phyloP scores from a whole-genome alignment of 2,888 invertebrate species.

The Antheraea assamensis region DNA sequence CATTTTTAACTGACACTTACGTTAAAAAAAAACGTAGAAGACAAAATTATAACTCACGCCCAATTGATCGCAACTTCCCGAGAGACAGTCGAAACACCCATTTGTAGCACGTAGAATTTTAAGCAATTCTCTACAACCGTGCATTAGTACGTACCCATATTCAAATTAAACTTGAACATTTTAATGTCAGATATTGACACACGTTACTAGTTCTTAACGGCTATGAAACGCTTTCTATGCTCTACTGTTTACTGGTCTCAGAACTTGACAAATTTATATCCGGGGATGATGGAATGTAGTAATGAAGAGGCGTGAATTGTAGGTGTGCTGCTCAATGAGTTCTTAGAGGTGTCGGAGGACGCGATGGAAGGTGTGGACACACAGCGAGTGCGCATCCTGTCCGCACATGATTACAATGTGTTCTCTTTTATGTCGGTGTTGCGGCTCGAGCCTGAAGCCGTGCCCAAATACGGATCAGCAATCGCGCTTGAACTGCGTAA shows the following conservation, averaged over 20 bases:
- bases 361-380: slow-evolving; percentile 34
- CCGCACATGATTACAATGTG: slow-evolving; percentile 46
- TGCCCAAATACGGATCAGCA: slow-evolving; percentile 35
- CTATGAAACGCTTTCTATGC: not conserved
- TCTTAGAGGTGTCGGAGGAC: slow-evolving; percentile 31
- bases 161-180: too few species aligned
- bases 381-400: slow-evolving; percentile 39
- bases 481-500: slow-evolving; percentile 47
- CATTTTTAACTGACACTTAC: slow-evolving; percentile 8
- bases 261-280: too few species aligned
- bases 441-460: slow-evolving; percentile 34
- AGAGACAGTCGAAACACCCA: too few species aligned
- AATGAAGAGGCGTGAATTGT: slow-evolving; percentile 11
- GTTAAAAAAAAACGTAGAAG: too few species aligned
- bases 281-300: not conserved
- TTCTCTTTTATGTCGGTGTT: slow-evolving; percentile 34
- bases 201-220: too few species aligned
- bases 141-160: too few species aligned
- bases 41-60: too few species aligned
- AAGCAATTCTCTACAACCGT: too few species aligned
- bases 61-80: too few species aligned
- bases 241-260: not conserved
- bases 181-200: too few species aligned
- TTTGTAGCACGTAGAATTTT: too few species aligned
- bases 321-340: slow-evolving; percentile 44